Conservation (phyloP, 2,888 invertebrate genomes). For the Hartigia nigra region DNA sequence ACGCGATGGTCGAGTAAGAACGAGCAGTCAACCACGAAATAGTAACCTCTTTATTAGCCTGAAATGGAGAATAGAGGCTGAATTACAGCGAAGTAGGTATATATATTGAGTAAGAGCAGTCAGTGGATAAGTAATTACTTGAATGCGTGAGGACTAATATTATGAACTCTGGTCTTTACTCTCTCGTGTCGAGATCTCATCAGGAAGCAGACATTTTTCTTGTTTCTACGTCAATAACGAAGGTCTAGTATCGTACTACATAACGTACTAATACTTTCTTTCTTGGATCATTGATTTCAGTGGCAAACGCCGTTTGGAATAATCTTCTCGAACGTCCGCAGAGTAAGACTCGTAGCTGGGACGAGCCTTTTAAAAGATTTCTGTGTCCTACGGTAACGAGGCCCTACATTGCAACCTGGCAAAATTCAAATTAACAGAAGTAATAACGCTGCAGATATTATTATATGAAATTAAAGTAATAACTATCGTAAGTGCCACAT, state of each 20-base stretch:
- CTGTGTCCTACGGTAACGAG: constrained; percentile 66
- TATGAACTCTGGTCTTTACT: neutral
- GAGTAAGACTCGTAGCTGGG: constrained; percentile 46
- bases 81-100: neutral
- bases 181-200: neutral
- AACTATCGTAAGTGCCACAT: neutral
- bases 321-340: constrained; percentile 68
- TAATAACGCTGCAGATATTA: neutral
- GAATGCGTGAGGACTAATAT: neutral
- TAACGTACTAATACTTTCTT: neutral
- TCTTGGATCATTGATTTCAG: constrained; percentile 49
- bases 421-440: constrained; percentile 25
- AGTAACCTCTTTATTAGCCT: constrained; percentile 4
- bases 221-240: neutral
- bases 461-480: neutral
- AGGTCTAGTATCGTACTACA: neutral
- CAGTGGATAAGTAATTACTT: neutral
- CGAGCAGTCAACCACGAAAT: neutral
- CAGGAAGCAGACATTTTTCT: neutral
- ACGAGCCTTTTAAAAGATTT: constrained; percentile 58
- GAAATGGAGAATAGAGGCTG: neutral
- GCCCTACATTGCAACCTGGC: constrained; percentile 64
- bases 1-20: neutral
- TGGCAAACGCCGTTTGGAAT: constrained; percentile 72
- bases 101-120: neutral